These are phyloP conservation scores for Drosophila equinoxialis DNA, from an alignment of 1,140 invertebrate species.

Conservation along the genomic window DNA sequence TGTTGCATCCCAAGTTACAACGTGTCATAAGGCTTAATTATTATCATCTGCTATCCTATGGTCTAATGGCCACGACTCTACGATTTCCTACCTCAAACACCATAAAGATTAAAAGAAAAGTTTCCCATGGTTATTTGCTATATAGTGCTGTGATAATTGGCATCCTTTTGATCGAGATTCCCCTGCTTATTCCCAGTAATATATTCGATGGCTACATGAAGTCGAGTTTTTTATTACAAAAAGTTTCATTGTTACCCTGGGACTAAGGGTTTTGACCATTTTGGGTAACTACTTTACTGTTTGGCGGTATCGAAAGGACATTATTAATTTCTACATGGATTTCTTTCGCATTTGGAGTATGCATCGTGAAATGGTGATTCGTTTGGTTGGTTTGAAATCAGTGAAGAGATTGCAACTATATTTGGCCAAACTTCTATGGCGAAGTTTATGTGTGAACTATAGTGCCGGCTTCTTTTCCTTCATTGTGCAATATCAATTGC, in stretches of 20 bases:
- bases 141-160: constrained; percentile 34
- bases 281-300: constrained; percentile 37
- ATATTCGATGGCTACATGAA: constrained; percentile 40
- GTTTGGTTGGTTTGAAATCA: background rate
- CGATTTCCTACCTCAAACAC: background rate
- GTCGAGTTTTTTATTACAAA: constrained; percentile 52
- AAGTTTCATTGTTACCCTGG: constrained; percentile 15
- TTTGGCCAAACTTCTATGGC: constrained; percentile 16
- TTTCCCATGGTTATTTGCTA: constrained; percentile 31
- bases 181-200: constrained; percentile 21
- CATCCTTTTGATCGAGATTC: constrained; percentile 21
- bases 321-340: constrained; percentile 38
- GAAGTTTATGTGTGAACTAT: constrained; percentile 28
- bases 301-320: constrained; percentile 38
- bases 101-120: background rate
- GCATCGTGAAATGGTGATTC: constrained; percentile 11
- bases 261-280: constrained; percentile 8
- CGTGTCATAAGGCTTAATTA: constrained; percentile 39
- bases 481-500: constrained; percentile 42
- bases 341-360: constrained; percentile 28
- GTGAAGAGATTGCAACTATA: constrained; percentile 26
- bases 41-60: constrained; percentile 40
- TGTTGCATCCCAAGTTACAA: constrained; percentile 50
- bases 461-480: constrained; percentile 14
- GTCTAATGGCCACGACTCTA: constrained; percentile 46